Base-by-base conservation (phyloP, 2,113 vertebrate genomes). In the Polyodon spathula region DNA sequence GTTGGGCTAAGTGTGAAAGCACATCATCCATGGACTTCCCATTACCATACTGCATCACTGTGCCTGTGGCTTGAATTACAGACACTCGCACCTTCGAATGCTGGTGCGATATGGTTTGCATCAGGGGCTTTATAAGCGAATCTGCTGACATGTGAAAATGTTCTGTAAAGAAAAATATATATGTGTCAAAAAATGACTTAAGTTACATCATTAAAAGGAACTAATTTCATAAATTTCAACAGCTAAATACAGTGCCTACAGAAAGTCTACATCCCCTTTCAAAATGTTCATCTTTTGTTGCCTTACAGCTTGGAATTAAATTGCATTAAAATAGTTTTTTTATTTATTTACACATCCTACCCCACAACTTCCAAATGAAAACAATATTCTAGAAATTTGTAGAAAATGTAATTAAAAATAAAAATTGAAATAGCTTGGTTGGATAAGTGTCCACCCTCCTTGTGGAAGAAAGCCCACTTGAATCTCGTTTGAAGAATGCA, bases 91-190 rank as follows among this genome's bases (percentile, higher is more conserved):
- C 94, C 62, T 88, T 78, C 60, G 90, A 92, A 81, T 97, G 96
- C 70, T 96, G 94, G 71, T 98, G 96, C 2, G 92, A 76, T 53
- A 96, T 80, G 0, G 86, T 91, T 71, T 92, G 89, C 94, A 97
- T 94, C 48, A 99, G 79, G 0, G 95, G 94, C 17, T 84, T 82
- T 40, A 97, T 73, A 64, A 99, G 72, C 53, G 87, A 89, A 70
- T 98, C 95, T 0, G 94, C 90, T 55, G 98, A 92, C 91, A 97
- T 80, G 62, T 97, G 93, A 68, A 98, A 98, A 69, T 92, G 88
- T 44, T 94, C 95, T 98, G 79, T 6, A 68, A 61, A 64, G 38
- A 63, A 40, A 39, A 62, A 55, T 15, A 57, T 14, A 2, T n/a
- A 40, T 5, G 6, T 9, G 38, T 58, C 4, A 51, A 17, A 4